Base-by-base conservation (phyloP, 1,140 invertebrate species). In the Zaprionus ornatus region DNA sequence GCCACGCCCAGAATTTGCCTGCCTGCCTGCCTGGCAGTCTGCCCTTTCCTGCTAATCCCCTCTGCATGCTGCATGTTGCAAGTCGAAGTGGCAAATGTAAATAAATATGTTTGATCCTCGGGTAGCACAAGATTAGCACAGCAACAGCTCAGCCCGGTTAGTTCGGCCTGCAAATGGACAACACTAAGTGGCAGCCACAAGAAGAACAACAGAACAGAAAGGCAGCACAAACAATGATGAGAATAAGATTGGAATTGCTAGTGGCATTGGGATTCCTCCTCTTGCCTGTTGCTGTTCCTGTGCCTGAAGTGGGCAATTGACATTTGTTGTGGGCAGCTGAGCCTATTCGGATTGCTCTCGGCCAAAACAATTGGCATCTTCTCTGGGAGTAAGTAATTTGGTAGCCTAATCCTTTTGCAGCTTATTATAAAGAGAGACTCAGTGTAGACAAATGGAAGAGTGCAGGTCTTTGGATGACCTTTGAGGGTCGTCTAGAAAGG, bases 201-300 rank as follows among this genome's bases (percentile, higher is more conserved):
- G 17, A 72, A 77, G 42, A 80, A 62, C 54, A 67, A 73, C 48
- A 54, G 29, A 29, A 63, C 15, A 37, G 45, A 66, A 25, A 23
- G n/a, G 5, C 54, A 54, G 63, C 19, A 70, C 32, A 73, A 82
- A 84, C 74, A 85, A 70, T 70, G 66, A 69, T 17, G 25, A 15
- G 42, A 45, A 57, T 21, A 32, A 67, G 64, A 32, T 45, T 45
- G 17, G 10, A 62, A 48, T 50, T 50, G 55, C 25, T 25, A 17
- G 2, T 59, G 55, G 32, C 15, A n/a, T 57, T 25, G 42, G 48
- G 32, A 25, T 27, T 54, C 21, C 15, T 54, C 2, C 50, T 54
- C 3, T 6, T 23, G 9, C n/a, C 40, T 42, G 40, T 42, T 17
- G 56, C n/a, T 15, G 21, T 29, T 29, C 9, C 29, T 10, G 2